These are phyloP conservation scores for Pocillopora grandis DNA, from an alignment of 92 coral and sea anemone species.

Conservation along the genomic window DNA sequence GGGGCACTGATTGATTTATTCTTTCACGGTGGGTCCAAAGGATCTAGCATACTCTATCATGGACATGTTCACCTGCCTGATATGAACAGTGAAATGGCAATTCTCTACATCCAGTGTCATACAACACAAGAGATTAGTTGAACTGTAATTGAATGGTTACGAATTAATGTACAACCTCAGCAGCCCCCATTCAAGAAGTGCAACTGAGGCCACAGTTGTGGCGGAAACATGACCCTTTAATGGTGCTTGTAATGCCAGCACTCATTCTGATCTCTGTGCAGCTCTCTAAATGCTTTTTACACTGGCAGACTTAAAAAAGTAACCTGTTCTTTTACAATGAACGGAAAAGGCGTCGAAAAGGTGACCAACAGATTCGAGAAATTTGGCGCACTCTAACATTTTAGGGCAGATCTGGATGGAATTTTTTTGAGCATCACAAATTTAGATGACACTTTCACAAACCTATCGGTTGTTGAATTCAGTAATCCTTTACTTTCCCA, in stretches of 20 bases:
- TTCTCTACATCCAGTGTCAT: slow-evolving; percentile 55
- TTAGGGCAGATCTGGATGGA: slow-evolving; percentile 56
- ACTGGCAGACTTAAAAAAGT: slow-evolving; percentile 59
- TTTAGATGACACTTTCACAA: slow-evolving; percentile 53
- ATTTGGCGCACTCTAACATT: slow-evolving; percentile 36
- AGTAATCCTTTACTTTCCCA: slow-evolving; percentile 45
- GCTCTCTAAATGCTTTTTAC: slow-evolving; percentile 49
- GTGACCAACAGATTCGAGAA: neutral
- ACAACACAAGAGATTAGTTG: slow-evolving; percentile 29
- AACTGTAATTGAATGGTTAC: slow-evolving; percentile 12
- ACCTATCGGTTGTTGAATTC: slow-evolving; percentile 50
- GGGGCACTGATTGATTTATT: slow-evolving; percentile 25
- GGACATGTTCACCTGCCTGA: slow-evolving; percentile 48
- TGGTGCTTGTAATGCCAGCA: slow-evolving; percentile 47
- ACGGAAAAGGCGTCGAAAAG: slow-evolving; percentile 53
- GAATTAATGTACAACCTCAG: slow-evolving; percentile 18
- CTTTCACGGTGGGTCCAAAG: slow-evolving; percentile 61
- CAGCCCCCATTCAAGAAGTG: slow-evolving; percentile 41
- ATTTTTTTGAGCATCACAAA: slow-evolving; percentile 58
- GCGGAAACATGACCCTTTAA: slow-evolving; percentile 62
- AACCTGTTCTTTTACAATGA: slow-evolving; percentile 47
- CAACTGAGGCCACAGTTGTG: slow-evolving; percentile 51
- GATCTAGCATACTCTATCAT: slow-evolving; percentile 42
- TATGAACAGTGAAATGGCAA: neutral
- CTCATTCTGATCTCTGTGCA: slow-evolving; percentile 34